Evolutionary conservation across 2,113 vertebrate species (phyloP).

Genomic region (Pyrgilauda ruficollis): DNA sequence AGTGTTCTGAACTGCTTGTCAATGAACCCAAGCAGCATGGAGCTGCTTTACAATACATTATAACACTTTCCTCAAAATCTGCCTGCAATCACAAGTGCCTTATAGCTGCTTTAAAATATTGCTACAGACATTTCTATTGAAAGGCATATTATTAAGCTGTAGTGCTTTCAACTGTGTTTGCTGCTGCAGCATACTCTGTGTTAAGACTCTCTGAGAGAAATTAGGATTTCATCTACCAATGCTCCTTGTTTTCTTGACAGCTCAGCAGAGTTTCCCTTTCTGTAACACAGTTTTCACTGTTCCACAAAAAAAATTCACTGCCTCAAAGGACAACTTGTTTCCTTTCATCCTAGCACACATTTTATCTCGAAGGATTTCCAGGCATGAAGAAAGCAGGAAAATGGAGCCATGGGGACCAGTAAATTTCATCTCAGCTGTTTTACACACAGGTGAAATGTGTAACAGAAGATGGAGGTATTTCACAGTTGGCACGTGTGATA

Average conservation of each 20-base stretch:
- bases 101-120: neutral
- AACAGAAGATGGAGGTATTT: neutral
- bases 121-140: neutral
- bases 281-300: neutral
- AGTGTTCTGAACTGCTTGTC: neutral
- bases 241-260: neutral
- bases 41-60: neutral
- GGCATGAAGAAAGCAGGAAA: neutral
- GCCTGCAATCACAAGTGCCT: neutral
- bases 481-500: rapidly evolving
- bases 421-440: neutral
- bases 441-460: neutral
- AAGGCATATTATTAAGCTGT: neutral
- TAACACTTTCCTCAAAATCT: neutral
- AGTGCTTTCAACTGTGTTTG: neutral
- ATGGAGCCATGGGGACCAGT: neutral
- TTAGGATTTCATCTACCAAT: neutral
- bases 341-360: neutral
- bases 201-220: neutral
- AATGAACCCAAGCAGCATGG: neutral
- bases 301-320: neutral
- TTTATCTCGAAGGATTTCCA: neutral
- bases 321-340: neutral
- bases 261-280: neutral
- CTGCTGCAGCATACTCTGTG: neutral